Percentiles rank a stretch among this genome's conserved stretches.
Evolutionary conservation across 2,888 invertebrate species (phyloP).

Genomic region (Selenia dentaria): DNA sequence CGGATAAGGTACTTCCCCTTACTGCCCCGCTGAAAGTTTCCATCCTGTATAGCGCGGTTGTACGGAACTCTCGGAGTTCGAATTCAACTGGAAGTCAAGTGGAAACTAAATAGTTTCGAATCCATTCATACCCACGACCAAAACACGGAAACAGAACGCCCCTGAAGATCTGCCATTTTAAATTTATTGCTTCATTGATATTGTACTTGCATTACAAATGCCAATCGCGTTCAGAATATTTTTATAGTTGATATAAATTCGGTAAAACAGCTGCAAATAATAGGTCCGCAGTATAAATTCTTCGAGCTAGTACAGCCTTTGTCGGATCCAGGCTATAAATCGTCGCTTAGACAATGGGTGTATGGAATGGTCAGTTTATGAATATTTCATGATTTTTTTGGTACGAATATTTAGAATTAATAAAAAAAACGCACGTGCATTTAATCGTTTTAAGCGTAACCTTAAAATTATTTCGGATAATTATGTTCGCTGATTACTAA

Average conservation of each 20-base stretch:
- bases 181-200: constrained; percentile 55
- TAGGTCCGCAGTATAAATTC: constrained; percentile 59
- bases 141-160: constrained; percentile 36
- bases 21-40: too few relatives aligned
- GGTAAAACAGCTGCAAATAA: constrained; percentile 56
- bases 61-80: too few relatives aligned
- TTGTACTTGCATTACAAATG: constrained; percentile 52
- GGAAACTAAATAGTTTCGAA: too few relatives aligned
- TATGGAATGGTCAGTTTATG: constrained; percentile 60
- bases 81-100: too few relatives aligned
- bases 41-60: too few relatives aligned
- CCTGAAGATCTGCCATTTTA: constrained; percentile 42
- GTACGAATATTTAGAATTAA: constrained; percentile 27
- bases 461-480: constrained; percentile 43
- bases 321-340: constrained; percentile 56
- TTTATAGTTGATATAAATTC: constrained; percentile 70
- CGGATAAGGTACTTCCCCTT: too few relatives aligned
- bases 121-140: constrained; percentile 25
- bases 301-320: constrained; percentile 28
- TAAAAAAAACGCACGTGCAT: constrained; percentile 39
- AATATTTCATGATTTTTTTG: constrained; percentile 67
- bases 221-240: constrained; percentile 49
- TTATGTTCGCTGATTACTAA: constrained; percentile 44
- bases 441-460: constrained; percentile 42
- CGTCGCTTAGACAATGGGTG: constrained; percentile 58